These are phyloP conservation scores for Drosophila funebris DNA, from an alignment of 1,140 invertebrate species.

Conservation along the genomic window DNA sequence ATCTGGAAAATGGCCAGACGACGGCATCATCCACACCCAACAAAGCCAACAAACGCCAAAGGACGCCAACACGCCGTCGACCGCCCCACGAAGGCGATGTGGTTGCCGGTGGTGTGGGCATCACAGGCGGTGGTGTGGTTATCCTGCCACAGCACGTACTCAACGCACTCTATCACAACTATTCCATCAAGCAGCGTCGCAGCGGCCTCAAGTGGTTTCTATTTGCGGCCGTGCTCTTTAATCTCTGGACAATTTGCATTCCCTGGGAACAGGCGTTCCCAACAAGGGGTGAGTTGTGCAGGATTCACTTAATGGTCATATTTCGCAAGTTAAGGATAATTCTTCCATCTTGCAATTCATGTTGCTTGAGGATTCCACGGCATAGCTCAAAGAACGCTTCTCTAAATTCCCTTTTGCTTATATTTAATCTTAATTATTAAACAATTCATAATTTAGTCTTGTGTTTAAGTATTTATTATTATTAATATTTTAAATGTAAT, in stretches of 20 bases:
- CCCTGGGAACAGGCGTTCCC: constrained; percentile 84
- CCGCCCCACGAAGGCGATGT: constrained; percentile 61
- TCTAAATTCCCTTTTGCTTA: too few species aligned
- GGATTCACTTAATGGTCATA: too few species aligned
- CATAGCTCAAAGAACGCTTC: too few species aligned
- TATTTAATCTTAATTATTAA: too few species aligned
- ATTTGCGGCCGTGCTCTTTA: constrained; percentile 88
- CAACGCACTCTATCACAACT: constrained; percentile 90
- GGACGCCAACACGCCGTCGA: constrained; percentile 47
- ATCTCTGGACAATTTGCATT: constrained; percentile 87
- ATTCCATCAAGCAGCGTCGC: constrained; percentile 90
- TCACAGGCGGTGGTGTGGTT: constrained; percentile 67
- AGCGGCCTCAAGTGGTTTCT: constrained; percentile 91
- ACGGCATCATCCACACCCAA: constrained; percentile 50
- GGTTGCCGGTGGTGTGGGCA: constrained; percentile 63
- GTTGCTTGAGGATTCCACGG: too few species aligned
- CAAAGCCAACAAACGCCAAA: constrained; percentile 48
- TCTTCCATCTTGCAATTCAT: too few species aligned
- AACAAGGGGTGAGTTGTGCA: constrained; percentile 63
- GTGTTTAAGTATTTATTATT: too few species aligned
- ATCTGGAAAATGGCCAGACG: constrained; percentile 64
- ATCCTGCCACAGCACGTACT: constrained; percentile 86
- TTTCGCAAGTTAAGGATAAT: too few species aligned
- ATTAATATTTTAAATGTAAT: too few species aligned
- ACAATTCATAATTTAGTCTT: too few species aligned